Base-by-base conservation (phyloP, 2,888 invertebrate genomes). In the Dynastes maya region DNA sequence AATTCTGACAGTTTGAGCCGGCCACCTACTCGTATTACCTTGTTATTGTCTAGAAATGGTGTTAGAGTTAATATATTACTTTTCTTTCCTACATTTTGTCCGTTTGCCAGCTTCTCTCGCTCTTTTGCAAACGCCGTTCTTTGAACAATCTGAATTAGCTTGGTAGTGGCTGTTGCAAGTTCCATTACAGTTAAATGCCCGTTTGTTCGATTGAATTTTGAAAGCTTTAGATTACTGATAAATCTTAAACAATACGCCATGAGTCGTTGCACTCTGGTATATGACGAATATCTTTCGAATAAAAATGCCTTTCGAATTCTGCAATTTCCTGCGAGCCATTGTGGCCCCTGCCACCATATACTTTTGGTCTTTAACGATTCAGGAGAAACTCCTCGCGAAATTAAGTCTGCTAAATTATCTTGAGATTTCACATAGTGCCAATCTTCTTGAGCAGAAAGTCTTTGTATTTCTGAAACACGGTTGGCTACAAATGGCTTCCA, bases 401-500 rank as follows among this genome's bases (percentile, higher is more conserved):
- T 79, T 9, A 83, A 49, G 75, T 84, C 85, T n/a, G 83, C 84
- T 45, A 82, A 82, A 80, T 84, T 84, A 16, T 83, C 80, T 8
- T 68, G 29, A 27, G 82, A 74, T 27, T 5, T 9, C 8, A 85
- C 81, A 77, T 85, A 83, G 49, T 78, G 16, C 84, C 84, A 85
- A 53, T 77, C 22, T 27, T 53, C 16, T 9, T 22, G n/a, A 29
- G 78, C 49, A 4, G 80, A 80, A 29, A 81, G 32, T 40, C 68
- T 9, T 58, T 83, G 81, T 51, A 85, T 85, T 78, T 81, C 78
- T 29, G 80, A 22, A 1, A 85, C 81, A 11, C 84, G 64, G 79
- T 85, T 82, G 11, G 80, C 80, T 1, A 85, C 83, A 77, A 84
- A 85, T 0, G 83, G 84, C 65, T 83, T 82, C 82, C 83, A 85